phyloP scores from a whole-genome alignment of 2,888 invertebrate species.

The Myathropa florea region DNA sequence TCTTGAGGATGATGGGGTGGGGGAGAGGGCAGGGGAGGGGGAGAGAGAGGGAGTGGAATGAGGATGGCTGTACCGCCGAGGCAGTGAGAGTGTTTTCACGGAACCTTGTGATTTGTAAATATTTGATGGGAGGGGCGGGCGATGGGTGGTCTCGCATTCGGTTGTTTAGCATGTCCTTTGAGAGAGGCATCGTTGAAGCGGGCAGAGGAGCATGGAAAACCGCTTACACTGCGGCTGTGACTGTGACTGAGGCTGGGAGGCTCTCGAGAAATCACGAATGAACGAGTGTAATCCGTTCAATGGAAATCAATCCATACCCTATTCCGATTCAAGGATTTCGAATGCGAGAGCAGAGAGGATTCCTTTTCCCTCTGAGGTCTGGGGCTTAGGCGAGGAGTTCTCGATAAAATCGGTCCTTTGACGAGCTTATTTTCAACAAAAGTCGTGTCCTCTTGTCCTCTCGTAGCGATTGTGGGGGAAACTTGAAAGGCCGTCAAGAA shows the following conservation, averaged over 20 bases:
- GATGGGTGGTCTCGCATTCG: background rate
- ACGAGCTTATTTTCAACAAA: background rate
- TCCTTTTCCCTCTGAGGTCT: background rate
- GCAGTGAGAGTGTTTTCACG: slow-evolving; percentile 24
- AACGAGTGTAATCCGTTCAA: background rate
- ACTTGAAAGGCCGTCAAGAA: background rate
- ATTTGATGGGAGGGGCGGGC: slow-evolving; percentile 13
- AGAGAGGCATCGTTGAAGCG: background rate
- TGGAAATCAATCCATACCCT: background rate
- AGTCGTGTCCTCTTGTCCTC: background rate
- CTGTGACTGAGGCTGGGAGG: background rate
- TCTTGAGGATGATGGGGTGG: no score
- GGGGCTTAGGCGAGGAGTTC: background rate
- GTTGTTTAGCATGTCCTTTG: slow-evolving; percentile 25
- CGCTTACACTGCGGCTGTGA: background rate
- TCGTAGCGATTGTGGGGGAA: background rate
- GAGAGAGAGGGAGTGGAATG: no score
- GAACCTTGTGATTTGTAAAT: slow-evolving; percentile 49
- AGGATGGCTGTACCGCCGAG: background rate
- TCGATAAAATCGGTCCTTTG: background rate
- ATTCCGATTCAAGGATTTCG: background rate
- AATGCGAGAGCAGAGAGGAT: background rate
- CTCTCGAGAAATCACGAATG: background rate
- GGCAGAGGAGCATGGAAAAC: slow-evolving; percentile 16
- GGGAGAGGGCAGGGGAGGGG: no score